Evolutionary conservation across 1,140 invertebrate genomes (phyloP), one percentile per base, ranked within the genome.

Genomic region (Listronotus bonariensis): DNA sequence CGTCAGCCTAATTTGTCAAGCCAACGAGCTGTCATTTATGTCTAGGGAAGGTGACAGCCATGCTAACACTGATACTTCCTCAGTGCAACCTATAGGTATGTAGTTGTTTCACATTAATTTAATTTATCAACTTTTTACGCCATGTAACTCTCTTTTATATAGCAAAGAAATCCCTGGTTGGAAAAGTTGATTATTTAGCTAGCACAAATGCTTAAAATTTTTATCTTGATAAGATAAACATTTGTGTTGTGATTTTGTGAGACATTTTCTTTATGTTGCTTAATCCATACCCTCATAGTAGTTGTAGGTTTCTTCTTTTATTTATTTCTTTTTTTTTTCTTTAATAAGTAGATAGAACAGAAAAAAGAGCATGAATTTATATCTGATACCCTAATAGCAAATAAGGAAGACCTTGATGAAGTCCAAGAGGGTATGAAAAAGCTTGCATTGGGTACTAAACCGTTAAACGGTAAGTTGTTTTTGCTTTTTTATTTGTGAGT

Each of bases 1-100:
- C 77, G 93, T 99, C 64, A 97, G 93, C 69, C 87, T 99, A 31
- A 94, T 99, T 74, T 95, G 96, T 77, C 97, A 99, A 82, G 96
- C 94, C 63, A 94, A 93, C 78, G 93, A 97, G 78, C 77, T 92
- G 41, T 88, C 88, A 48, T 88, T 88, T 49, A 84, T 89, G 83
- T 84, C 84, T 34, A 82, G 81, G 61, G 81, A 84, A 71, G 80
- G 78, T 65, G 46, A 67, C 73, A 78, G 46, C 56, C 74, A 73
- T 55, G 68, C 67, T 59, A 72, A 56, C 70, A 66, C 60, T 41
- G 64, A 76, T 71, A 79, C 78, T 78, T 74, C 77, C 72, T 76
- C 77, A 76, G 76, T 79, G 68, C 72, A 74, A 68, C 74, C 74
- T 75, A 67, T 76, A 74, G 80, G 80, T 82, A 74, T 72, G 78